Percentiles rank a stretch among this genome's conserved stretches.
Conservation (phyloP, 1,140 invertebrate species). For the Eueides isabella region DNA sequence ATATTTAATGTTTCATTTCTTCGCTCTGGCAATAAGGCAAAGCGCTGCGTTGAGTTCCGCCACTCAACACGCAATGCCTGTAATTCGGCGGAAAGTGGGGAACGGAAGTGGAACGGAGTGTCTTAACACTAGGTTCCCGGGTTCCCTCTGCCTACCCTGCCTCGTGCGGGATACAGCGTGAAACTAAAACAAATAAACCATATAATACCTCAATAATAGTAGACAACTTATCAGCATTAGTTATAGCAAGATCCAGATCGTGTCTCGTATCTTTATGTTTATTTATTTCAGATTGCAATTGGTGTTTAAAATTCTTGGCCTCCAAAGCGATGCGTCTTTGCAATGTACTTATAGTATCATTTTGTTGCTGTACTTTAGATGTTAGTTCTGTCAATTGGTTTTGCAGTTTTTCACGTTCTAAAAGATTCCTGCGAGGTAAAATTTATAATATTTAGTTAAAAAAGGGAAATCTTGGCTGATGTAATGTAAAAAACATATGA, state of each 20-base stretch:
- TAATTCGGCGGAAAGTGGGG: no score
- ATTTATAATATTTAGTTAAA: not conserved
- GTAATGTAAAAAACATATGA: no score
- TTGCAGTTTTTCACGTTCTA: slow-evolving; percentile 88
- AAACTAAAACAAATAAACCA: not conserved
- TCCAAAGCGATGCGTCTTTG: slow-evolving; percentile 87
- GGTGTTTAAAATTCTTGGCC: slow-evolving; percentile 87
- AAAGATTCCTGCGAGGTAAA: slow-evolving; percentile 82
- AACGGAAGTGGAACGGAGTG: no score
- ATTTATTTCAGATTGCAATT: slow-evolving; percentile 85
- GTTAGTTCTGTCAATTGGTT: slow-evolving; percentile 85
- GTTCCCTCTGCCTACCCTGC: no score
- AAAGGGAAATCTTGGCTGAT: no score
- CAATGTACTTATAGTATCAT: slow-evolving; percentile 86
- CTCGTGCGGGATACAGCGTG: no score
- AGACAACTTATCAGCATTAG: slow-evolving; percentile 84
- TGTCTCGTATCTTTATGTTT: slow-evolving; percentile 88
- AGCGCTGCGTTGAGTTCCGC: no score
- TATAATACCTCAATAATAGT: slow-evolving; percentile 78
- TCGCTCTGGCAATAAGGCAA: no score
- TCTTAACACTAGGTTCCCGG: no score
- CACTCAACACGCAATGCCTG: no score
- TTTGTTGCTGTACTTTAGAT: slow-evolving; percentile 85
- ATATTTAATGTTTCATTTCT: no score
- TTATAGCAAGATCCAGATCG: slow-evolving; percentile 84